phyloP scores from a whole-genome alignment of 2,113 vertebrate genomes.

The Rhynchomys soricoides region DNA sequence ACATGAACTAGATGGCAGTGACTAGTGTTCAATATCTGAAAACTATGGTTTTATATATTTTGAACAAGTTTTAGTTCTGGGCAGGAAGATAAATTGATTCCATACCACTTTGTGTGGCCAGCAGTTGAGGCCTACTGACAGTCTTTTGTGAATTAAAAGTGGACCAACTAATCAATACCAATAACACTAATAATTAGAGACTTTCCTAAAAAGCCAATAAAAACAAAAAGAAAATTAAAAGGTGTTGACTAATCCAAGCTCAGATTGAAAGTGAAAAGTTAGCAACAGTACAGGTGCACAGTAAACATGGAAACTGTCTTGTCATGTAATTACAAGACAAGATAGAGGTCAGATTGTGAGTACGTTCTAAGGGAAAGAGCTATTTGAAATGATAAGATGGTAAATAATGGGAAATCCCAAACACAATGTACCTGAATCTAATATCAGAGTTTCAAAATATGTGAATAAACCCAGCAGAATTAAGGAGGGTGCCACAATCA shows the following conservation, averaged over 20 bases:
- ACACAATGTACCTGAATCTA: not conserved
- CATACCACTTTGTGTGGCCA: not conserved
- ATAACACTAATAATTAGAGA: not conserved
- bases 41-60: not conserved
- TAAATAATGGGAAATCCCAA: slow-evolving; percentile 24
- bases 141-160: not conserved
- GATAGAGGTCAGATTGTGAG: not conserved
- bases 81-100: not conserved
- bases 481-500: not conserved
- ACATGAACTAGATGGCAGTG: not conserved
- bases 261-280: not conserved
- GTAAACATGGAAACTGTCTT: not conserved
- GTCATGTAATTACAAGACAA: not conserved
- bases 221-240: not conserved
- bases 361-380: not conserved
- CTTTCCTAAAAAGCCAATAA: not conserved
- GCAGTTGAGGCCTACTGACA: not conserved
- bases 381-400: not conserved
- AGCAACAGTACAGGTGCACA: not conserved
- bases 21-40: not conserved
- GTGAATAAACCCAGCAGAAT: not conserved
- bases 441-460: not conserved
- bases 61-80: slow-evolving; percentile 1
- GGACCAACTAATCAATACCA: not conserved
- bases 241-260: not conserved